Percentiles rank a stretch among this genome's conserved stretches.
Evolutionary conservation across 2,113 vertebrate genomes (phyloP).

Genomic region (Pseudorhombus dupliciocellatus): DNA sequence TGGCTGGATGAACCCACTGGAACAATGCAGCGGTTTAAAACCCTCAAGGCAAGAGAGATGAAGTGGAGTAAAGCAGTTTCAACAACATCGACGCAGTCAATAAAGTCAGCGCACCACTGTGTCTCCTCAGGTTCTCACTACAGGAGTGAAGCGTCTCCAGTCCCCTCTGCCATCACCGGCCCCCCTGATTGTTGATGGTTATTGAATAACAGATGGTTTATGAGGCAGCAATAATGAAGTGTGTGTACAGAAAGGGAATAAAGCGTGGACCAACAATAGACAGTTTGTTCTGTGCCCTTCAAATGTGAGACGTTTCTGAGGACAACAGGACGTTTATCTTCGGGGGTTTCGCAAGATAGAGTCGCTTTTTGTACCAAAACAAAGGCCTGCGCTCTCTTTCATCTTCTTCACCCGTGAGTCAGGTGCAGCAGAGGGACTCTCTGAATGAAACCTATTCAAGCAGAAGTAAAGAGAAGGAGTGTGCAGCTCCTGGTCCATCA

Average conservation of each 20-base stretch:
- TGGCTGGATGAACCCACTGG: too few species aligned
- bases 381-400: slow-evolving; percentile 47
- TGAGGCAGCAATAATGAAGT: slow-evolving; percentile 71
- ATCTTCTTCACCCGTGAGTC: slow-evolving; percentile 26
- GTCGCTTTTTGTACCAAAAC: slow-evolving; percentile 33
- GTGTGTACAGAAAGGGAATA: slow-evolving; percentile 55
- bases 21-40: too few species aligned
- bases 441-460: slow-evolving; percentile 20
- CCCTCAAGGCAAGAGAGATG: background rate
- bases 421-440: background rate
- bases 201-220: slow-evolving; percentile 80
- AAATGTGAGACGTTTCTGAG: slow-evolving; percentile 57
- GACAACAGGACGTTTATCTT: slow-evolving; percentile 59
- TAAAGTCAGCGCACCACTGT: background rate
- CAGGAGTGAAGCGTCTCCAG: background rate
- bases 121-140: background rate
- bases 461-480: background rate
- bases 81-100: background rate
- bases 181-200: slow-evolving; percentile 62
- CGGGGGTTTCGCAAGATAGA: slow-evolving; percentile 53
- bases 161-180: slow-evolving; percentile 32
- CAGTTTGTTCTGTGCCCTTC: slow-evolving; percentile 75
- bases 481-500: background rate
- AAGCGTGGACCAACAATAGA: slow-evolving; percentile 71
- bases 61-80: background rate